Percentiles rank a stretch among this genome's conserved stretches.
Conservation (phyloP, 2,888 invertebrate genomes). For the Creontiades dilutus region DNA sequence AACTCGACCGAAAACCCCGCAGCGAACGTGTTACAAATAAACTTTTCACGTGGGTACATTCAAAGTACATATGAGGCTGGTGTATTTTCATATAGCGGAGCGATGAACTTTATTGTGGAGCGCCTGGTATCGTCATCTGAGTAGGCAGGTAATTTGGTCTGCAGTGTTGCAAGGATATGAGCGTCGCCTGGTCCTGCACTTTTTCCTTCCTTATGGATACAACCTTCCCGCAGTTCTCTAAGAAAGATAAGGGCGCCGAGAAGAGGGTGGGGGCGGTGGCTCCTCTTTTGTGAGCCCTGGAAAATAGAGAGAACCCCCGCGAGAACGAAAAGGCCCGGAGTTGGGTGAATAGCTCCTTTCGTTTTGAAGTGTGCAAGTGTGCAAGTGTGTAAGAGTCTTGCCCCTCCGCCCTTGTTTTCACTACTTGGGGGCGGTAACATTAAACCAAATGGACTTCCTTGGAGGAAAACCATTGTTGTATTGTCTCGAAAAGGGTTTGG, state of each 20-base stretch:
- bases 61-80: too few relatives aligned
- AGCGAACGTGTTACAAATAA: too few relatives aligned
- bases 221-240: not conserved
- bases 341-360: conserved; percentile 62
- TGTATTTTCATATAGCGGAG: too few relatives aligned
- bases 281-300: conserved; percentile 41
- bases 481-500: conserved; percentile 67
- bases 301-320: conserved; percentile 9
- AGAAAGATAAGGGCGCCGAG: conserved; percentile 16
- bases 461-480: conserved; percentile 74
- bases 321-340: conserved; percentile 38
- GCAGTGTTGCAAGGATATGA: not conserved
- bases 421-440: conserved; percentile 72
- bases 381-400: conserved; percentile 57
- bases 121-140: too few relatives aligned
- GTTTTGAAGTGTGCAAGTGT: conserved; percentile 53
- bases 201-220: conserved; percentile 28
- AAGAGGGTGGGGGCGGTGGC: not conserved
- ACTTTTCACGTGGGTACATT: too few relatives aligned
- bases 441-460: conserved; percentile 74
- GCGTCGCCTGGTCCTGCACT: not conserved
- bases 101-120: too few relatives aligned
- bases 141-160: not conserved
- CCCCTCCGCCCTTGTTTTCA: conserved; percentile 38
- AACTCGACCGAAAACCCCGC: too few relatives aligned